Base-by-base conservation (phyloP, 2,113 vertebrate species). In the Corythornis madagascariensis region DNA sequence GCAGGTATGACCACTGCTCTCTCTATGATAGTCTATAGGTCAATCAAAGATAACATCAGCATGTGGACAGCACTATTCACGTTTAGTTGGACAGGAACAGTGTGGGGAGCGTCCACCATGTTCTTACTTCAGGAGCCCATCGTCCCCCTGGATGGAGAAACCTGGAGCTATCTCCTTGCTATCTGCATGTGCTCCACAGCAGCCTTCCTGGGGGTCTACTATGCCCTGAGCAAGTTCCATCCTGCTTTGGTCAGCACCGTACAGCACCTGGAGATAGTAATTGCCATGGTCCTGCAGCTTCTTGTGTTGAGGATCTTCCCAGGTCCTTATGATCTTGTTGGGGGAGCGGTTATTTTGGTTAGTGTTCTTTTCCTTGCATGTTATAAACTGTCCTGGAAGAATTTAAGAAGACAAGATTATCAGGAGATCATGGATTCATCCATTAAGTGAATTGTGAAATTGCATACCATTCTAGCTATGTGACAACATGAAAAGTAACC, bases 31-130 rank as follows among this genome's bases (percentile, higher is more conserved):
- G 97, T 99, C 63, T 99, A 99, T 86, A 98, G 99, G 79, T 99
- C 99, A 94, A 99, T 99, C 91, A 99, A 98, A 94, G 99, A 99
- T 89, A 98, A 98, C 6, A 98, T 99, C 92, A 99, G 99, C 97
- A 99, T 99, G 99, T 99, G 99, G 99, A 99, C 98, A 5, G 99
- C 99, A 5, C 98, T 99, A 28, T 99, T 99, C 96, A 99, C 99
- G 52, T 99, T 99, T 40, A 99, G 99, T 53, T 99, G 99, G 99
- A 99, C 98, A 1, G 99, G 99, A 95, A 99, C 98, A 1, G 96
- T 98, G 47, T 99, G 99, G 99, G 99, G 99, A n/a, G 97, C 98
- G 0, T 99, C 98, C 85, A 99, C 99, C 80, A 99, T 99, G 99
- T 99, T 99, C 84, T 66, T 99, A 92, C 98, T 99, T 98, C 99